Conservation (phyloP, 2,113 vertebrate genomes). For the Trematomus loennbergii region DNA sequence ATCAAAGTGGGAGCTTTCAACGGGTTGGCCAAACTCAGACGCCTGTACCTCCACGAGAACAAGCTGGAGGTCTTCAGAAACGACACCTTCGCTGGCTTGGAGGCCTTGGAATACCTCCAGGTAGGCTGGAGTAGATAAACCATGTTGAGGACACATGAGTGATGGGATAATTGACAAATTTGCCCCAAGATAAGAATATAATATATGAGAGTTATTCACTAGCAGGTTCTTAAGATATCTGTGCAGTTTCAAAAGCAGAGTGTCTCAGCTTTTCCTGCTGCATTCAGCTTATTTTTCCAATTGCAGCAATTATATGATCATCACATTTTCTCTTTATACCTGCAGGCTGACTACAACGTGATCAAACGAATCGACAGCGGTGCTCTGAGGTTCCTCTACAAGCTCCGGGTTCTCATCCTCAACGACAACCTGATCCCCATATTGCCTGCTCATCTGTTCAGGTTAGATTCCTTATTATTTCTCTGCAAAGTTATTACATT, state of each 20-base stretch:
- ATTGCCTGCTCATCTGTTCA: slow-evolving; percentile 95
- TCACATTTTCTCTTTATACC: slow-evolving; percentile 72
- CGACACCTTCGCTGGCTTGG: slow-evolving; percentile 96
- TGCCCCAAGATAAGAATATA: slow-evolving; percentile 20
- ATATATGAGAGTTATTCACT: slow-evolving; percentile 22
- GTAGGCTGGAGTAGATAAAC: slow-evolving; percentile 82
- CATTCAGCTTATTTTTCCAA: slow-evolving; percentile 39
- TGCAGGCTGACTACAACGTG: slow-evolving; percentile 98
- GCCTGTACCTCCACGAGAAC: slow-evolving; percentile 97
- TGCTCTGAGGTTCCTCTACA: slow-evolving; percentile 94
- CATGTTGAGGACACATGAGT: slow-evolving; percentile 21
- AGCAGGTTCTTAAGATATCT: slow-evolving; percentile 23
- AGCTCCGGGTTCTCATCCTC: slow-evolving; percentile 96
- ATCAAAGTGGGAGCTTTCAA: slow-evolving; percentile 97
- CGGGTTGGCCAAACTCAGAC: slow-evolving; percentile 92
- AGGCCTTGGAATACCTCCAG: slow-evolving; percentile 98
- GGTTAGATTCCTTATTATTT: slow-evolving; percentile 66
- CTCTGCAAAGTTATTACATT: slow-evolving; percentile 56
- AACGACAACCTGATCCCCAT: slow-evolving; percentile 98
- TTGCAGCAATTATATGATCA: slow-evolving; percentile 46
- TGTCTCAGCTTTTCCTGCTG: slow-evolving; percentile 6
- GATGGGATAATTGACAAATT: slow-evolving; percentile 50
- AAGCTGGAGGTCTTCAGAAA: slow-evolving; percentile 98
- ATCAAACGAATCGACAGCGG: slow-evolving; percentile 98
- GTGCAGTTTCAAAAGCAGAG: slow-evolving; percentile 12